phyloP scores from a whole-genome alignment of 2,113 vertebrate species.

The Pandion haliaetus region DNA sequence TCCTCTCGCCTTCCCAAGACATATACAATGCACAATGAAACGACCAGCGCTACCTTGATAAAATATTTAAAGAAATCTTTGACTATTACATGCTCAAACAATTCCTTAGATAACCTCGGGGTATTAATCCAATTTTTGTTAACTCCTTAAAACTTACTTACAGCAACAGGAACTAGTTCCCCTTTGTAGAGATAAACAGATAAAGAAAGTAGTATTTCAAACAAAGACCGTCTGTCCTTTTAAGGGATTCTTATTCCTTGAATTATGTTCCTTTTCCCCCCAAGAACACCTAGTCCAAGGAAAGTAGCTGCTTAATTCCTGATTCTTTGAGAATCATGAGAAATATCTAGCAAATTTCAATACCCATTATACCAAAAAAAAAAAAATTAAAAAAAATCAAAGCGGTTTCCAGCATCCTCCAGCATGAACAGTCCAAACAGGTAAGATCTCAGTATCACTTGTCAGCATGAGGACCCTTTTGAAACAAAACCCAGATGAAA shows the following conservation, averaged over 20 bases:
- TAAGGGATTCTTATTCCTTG: not conserved
- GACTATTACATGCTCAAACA: not conserved
- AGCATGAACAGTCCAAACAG: not conserved
- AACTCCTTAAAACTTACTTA: not conserved
- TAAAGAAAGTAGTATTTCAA: not conserved
- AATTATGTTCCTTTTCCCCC: not conserved
- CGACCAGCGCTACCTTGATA: not conserved
- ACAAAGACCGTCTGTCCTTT: not conserved
- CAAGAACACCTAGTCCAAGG: not conserved
- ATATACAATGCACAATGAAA: not conserved
- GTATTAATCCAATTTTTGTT: not conserved
- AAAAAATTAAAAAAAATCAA: not conserved
- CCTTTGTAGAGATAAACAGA: not conserved
- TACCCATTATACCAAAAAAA: not conserved
- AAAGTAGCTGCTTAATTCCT: not conserved
- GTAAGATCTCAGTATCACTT: not conserved
- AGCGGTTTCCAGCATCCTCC: not conserved
- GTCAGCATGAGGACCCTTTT: not conserved
- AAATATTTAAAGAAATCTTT: conserved; percentile 18
- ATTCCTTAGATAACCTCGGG: not conserved
- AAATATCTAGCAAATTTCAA: not conserved
- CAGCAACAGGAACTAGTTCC: not conserved
- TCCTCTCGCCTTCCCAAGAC: not conserved
- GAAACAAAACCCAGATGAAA: not conserved
- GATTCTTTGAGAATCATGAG: not conserved